Evolutionary conservation across 2,888 invertebrate species (phyloP).

Genomic region (Sussaba pulchella): DNA sequence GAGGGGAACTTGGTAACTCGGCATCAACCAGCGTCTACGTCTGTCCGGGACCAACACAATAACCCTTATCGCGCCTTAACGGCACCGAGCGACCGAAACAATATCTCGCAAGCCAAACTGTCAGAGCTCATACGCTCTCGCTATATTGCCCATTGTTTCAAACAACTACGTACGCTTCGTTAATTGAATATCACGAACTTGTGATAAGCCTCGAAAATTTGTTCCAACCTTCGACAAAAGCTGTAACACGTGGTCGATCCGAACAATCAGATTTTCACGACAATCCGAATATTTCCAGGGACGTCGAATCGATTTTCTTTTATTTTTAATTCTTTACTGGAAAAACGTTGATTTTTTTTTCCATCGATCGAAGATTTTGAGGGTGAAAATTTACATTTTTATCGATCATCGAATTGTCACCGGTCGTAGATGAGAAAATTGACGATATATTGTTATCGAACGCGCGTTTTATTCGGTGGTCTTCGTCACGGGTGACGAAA

Average conservation of each 20-base stretch:
- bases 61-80: conserved; percentile 1
- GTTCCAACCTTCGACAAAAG: not conserved
- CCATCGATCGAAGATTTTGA: conserved; percentile 40
- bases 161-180: not conserved
- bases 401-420: not conserved
- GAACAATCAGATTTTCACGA: not conserved
- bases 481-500: not conserved
- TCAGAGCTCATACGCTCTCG: conserved; percentile 5
- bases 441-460: conserved; percentile 5
- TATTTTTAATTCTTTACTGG: conserved; percentile 32
- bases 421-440: conserved; percentile 10
- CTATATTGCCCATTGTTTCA: conserved; percentile 26
- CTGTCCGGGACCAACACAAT: not conserved
- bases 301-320: not conserved
- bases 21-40: not conserved
- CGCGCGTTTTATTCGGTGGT: conserved; percentile 33
- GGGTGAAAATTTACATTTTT: not conserved
- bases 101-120: conserved; percentile 19
- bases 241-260: not conserved
- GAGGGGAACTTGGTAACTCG: conserved; percentile 5
- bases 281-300: not conserved
- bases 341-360: conserved; percentile 65
- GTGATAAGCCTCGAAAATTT: conserved; percentile 2
- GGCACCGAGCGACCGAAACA: conserved; percentile 8
- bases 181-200: conserved; percentile 10